A percentile compares a stretch with the other conserved stretches of the same genome.
Conservation (phyloP, 1,140 invertebrate species). For the Drosophila ambigua region DNA sequence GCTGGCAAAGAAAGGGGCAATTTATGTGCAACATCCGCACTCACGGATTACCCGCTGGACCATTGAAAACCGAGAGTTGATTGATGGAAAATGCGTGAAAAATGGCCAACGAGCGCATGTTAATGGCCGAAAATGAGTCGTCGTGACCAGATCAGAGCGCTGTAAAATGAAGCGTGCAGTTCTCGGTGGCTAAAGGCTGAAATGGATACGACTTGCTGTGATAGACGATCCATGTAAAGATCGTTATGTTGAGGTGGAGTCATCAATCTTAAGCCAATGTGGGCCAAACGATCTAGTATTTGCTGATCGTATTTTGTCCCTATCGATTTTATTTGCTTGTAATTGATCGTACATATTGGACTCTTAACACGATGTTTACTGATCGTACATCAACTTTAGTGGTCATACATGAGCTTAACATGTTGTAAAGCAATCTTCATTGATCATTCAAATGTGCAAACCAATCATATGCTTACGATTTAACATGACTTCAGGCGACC, state of each 20-base stretch:
- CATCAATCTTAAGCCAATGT: too few relatives aligned
- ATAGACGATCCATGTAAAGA: not conserved
- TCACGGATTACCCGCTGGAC: conserved; percentile 28
- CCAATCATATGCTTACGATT: conserved; percentile 4
- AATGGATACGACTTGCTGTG: not conserved
- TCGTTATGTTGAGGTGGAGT: too few relatives aligned
- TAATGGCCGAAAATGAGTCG: conserved; percentile 10
- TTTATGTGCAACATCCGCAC: conserved; percentile 46
- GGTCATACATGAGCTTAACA: conserved; percentile 7
- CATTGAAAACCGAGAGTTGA: conserved; percentile 46
- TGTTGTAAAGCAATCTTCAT: not conserved
- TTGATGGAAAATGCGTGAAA: conserved; percentile 47
- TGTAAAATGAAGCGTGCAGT: conserved; percentile 10
- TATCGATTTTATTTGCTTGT: too few relatives aligned
- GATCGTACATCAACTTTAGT: conserved; percentile 12
- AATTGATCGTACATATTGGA: not conserved
- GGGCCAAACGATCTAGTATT: too few relatives aligned
- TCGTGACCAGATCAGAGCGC: conserved; percentile 13
- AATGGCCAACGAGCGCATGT: not conserved
- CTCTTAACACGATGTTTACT: not conserved
- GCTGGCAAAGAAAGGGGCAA: conserved; percentile 46
- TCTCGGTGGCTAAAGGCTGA: not conserved
- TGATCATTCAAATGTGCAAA: conserved; percentile 4
- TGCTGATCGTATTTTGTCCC: too few relatives aligned
- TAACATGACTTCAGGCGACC: too few relatives aligned